Conservation (phyloP, 1,140 invertebrate species). For the Sitobion miscanthi region DNA sequence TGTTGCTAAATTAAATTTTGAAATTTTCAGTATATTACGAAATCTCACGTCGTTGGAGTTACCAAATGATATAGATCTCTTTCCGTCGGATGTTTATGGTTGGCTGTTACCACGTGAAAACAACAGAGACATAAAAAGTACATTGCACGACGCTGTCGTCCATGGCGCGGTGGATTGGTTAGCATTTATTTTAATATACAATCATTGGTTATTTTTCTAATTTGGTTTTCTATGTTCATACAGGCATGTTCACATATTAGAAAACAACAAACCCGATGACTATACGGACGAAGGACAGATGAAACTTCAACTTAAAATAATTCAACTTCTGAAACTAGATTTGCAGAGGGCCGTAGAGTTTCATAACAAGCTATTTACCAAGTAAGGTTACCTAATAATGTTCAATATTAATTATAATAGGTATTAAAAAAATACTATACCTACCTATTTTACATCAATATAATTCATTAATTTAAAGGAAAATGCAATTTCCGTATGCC, state of each 20-base stretch:
- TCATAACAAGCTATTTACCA: constrained; percentile 82
- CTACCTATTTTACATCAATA: neutral
- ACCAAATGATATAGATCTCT: constrained; percentile 71
- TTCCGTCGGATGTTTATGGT: constrained; percentile 72
- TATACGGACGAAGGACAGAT: constrained; percentile 69
- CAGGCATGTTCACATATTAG: constrained; percentile 74
- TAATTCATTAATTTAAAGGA: constrained; percentile 5
- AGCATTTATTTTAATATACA: neutral
- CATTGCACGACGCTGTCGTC: constrained; percentile 72
- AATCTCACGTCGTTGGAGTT: constrained; percentile 68
- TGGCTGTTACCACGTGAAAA: constrained; percentile 69
- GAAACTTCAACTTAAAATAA: constrained; percentile 80
- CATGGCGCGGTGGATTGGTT: constrained; percentile 77
- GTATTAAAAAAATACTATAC: neutral
- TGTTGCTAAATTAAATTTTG: constrained; percentile 41
- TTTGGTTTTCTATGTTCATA: neutral
- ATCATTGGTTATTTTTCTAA: neutral
- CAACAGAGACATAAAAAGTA: constrained; percentile 68
- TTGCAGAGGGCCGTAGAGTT: constrained; percentile 79
- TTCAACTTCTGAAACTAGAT: constrained; percentile 81
- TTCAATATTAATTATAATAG: neutral
- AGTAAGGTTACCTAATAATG: constrained; percentile 66
- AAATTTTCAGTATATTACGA: constrained; percentile 67
- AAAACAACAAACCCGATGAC: constrained; percentile 70
- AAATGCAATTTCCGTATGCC: constrained; percentile 51